phyloP scores from a whole-genome alignment of 2,888 invertebrate genomes.

The Cyaniris semiargus region DNA sequence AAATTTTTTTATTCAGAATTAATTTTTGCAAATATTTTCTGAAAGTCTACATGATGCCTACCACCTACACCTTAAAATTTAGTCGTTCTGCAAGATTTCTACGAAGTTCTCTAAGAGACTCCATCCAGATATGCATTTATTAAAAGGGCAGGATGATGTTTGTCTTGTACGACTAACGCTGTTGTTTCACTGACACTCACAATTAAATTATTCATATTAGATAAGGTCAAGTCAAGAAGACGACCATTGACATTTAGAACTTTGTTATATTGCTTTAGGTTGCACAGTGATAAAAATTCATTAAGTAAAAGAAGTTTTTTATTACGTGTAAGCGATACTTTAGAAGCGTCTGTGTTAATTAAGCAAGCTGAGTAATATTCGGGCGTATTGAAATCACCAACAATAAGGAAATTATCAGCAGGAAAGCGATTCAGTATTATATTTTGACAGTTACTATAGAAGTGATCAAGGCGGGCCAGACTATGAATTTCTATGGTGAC shows the following conservation, averaged over 20 bases:
- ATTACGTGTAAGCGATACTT: neutral
- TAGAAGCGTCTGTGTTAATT: neutral
- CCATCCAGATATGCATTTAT: neutral
- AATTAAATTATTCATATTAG: neutral
- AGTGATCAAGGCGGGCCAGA: too few relatives aligned
- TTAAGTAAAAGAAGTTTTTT: constrained; percentile 8
- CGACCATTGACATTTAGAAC: neutral
- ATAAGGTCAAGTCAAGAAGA: neutral
- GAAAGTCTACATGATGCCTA: too few relatives aligned
- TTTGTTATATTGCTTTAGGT: neutral
- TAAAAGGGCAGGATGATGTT: neutral
- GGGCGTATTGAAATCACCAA: too few relatives aligned
- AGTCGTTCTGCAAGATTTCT: neutral
- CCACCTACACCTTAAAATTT: too few relatives aligned
- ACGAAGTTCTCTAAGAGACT: neutral
- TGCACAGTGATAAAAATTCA: neutral
- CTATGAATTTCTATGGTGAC: too few relatives aligned
- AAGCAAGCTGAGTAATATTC: neutral
- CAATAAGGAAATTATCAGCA: too few relatives aligned
- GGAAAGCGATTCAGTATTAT: too few relatives aligned
- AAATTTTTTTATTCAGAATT: too few relatives aligned
- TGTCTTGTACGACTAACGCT: neutral
- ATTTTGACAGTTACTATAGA: too few relatives aligned
- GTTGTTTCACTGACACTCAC: neutral
- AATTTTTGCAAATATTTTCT: too few relatives aligned